These are phyloP conservation scores for Cryptoblepharus egeriae DNA, from an alignment of 2,797 vertebrate genomes.

Conservation along the genomic window DNA sequence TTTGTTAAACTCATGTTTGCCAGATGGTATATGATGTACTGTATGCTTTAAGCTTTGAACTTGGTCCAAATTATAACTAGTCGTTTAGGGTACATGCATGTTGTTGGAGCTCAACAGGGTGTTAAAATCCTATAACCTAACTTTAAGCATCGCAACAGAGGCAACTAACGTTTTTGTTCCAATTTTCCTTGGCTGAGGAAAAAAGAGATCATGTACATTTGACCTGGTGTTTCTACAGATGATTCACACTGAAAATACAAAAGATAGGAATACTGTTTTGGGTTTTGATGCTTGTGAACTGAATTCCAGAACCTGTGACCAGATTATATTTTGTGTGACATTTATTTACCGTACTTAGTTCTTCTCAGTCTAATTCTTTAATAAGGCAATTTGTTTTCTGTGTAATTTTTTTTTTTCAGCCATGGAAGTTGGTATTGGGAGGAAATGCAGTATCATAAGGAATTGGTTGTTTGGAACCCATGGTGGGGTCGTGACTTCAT, in stretches of 20 bases:
- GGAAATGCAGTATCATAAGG: neutral
- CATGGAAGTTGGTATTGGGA: neutral
- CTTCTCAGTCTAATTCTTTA: neutral
- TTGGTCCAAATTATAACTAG: neutral
- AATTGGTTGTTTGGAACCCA: no score
- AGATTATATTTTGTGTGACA: neutral
- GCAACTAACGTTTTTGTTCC: neutral
- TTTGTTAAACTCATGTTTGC: slow-evolving; percentile 18
- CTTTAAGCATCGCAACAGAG: neutral
- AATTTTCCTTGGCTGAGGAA: slow-evolving; percentile 8
- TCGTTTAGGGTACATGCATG: neutral
- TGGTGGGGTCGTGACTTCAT: no score
- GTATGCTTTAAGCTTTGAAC: slow-evolving; percentile 12
- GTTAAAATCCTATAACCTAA: slow-evolving; percentile 2
- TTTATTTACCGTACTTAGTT: neutral
- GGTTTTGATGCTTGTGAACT: neutral
- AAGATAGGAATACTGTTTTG: neutral
- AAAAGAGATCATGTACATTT: neutral
- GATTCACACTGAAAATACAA: neutral
- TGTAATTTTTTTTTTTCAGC: no score
- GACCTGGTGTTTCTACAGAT: neutral
- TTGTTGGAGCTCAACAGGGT: neutral
- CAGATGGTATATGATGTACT: neutral
- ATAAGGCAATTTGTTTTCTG: neutral
- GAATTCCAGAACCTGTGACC: neutral